Percentiles rank a stretch among this genome's conserved stretches.
Conservation (phyloP, 2,113 vertebrate species). For the Sitta europaea region DNA sequence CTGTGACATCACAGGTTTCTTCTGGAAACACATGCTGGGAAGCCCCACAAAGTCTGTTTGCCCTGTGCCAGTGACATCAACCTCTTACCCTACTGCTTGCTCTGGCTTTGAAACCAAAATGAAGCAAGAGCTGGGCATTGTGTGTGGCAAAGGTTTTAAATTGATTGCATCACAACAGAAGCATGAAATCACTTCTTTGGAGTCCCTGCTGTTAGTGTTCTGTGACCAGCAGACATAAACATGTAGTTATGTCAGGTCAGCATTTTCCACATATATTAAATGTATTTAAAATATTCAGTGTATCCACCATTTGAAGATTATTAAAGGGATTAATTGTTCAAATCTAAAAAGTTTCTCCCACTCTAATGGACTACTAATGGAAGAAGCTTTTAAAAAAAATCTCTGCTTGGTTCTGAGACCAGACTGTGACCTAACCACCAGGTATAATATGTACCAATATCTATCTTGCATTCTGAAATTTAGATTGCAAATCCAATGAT, state of each 20-base stretch:
- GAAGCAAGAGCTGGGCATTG: not conserved
- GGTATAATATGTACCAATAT: slow-evolving; percentile 43
- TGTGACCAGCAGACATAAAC: not conserved
- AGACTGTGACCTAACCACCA: slow-evolving; percentile 23
- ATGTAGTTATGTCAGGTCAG: not conserved
- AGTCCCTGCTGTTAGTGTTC: not conserved
- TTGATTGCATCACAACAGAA: not conserved
- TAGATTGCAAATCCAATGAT: slow-evolving; percentile 46
- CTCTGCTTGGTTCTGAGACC: slow-evolving; percentile 5
- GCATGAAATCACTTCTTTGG: not conserved
- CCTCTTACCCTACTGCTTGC: not conserved
- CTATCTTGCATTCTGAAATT: slow-evolving; percentile 18
- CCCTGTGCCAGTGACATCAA: not conserved
- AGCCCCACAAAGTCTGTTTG: not conserved
- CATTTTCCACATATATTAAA: not conserved
- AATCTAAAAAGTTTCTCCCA: slow-evolving; percentile 46
- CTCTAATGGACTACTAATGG: slow-evolving; percentile 59
- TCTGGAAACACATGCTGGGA: not conserved
- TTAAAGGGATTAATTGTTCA: slow-evolving; percentile 42
- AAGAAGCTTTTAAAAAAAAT: slow-evolving; percentile 40
- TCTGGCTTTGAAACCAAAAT: not conserved
- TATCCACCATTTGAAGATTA: slow-evolving; percentile 42
- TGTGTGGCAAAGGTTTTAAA: not conserved
- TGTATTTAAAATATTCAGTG: slow-evolving; percentile 29
- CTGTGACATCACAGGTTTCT: not conserved